Evolutionary conservation across 1,140 invertebrate species (phyloP).

Genomic region (Drosophila tropicalis): DNA sequence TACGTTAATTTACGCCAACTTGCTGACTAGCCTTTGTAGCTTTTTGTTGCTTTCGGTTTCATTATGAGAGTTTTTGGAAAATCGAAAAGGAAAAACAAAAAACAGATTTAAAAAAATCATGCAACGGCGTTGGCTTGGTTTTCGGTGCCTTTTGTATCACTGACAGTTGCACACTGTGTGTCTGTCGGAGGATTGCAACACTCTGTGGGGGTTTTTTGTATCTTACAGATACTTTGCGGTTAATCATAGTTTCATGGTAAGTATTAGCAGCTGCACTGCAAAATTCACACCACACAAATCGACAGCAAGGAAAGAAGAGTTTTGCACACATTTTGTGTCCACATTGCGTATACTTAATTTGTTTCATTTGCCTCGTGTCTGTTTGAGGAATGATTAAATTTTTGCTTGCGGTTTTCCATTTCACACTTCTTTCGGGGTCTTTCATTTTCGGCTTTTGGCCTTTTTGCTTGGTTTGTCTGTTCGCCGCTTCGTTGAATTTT

Average conservation of each 20-base stretch:
- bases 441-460: slow-evolving; percentile 16
- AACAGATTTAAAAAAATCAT: slow-evolving; percentile 52
- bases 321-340: background rate
- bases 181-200: slow-evolving; percentile 60
- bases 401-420: slow-evolving; percentile 14
- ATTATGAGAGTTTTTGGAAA: slow-evolving; percentile 53
- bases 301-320: background rate
- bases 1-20: slow-evolving; percentile 74
- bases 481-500: slow-evolving; percentile 31
- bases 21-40: slow-evolving; percentile 48
- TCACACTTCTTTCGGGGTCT: slow-evolving; percentile 25
- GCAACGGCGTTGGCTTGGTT: slow-evolving; percentile 39
- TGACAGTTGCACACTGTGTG: slow-evolving; percentile 50
- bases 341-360: slow-evolving; percentile 22
- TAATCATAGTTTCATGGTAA: slow-evolving; percentile 66
- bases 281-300: slow-evolving; percentile 15
- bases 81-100: background rate
- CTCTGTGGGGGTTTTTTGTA: slow-evolving; percentile 55
- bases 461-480: slow-evolving; percentile 18
- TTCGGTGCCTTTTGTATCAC: slow-evolving; percentile 28
- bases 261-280: slow-evolving; percentile 65
- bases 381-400: slow-evolving; percentile 12
- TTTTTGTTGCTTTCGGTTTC: slow-evolving; percentile 67
- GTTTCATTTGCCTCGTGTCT: background rate
- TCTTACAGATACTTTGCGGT: slow-evolving; percentile 57